A percentile compares a stretch with the other conserved stretches of the same genome.
Evolutionary conservation across 2,797 vertebrate genomes (phyloP).

Genomic region (Acanthiza pusilla): DNA sequence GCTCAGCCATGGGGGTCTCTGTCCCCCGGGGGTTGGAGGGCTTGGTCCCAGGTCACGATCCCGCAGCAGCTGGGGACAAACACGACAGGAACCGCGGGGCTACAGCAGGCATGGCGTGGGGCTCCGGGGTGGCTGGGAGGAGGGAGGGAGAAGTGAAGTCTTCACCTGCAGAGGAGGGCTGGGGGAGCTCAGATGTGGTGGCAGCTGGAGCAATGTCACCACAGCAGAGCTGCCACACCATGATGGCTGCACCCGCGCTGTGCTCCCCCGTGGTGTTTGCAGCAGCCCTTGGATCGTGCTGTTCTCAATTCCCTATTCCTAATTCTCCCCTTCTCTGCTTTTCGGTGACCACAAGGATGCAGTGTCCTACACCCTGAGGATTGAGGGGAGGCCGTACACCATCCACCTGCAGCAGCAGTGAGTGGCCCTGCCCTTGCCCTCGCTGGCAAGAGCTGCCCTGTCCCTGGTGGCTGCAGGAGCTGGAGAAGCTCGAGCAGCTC

Average conservation of each 20-base stretch:
- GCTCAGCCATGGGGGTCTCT: background rate
- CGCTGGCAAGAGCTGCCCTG: background rate
- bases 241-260: background rate
- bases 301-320: background rate
- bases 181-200: background rate
- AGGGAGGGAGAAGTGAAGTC: background rate
- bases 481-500: background rate
- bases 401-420: slow-evolving; percentile 35
- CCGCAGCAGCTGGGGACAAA: background rate
- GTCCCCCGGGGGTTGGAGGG: background rate
- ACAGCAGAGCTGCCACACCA: background rate
- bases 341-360: background rate
- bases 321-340: background rate
- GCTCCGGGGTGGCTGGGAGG: no score
- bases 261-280: background rate
- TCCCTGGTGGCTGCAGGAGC: background rate
- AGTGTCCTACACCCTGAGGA: background rate
- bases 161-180: background rate
- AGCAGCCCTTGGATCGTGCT: accelerated
- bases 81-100: accelerated
- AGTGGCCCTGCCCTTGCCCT: background rate
- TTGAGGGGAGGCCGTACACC: background rate
- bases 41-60: background rate
- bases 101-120: background rate
- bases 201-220: background rate